phyloP scores from a whole-genome alignment of 2,113 vertebrate species.

The Addax nasomaculatus region DNA sequence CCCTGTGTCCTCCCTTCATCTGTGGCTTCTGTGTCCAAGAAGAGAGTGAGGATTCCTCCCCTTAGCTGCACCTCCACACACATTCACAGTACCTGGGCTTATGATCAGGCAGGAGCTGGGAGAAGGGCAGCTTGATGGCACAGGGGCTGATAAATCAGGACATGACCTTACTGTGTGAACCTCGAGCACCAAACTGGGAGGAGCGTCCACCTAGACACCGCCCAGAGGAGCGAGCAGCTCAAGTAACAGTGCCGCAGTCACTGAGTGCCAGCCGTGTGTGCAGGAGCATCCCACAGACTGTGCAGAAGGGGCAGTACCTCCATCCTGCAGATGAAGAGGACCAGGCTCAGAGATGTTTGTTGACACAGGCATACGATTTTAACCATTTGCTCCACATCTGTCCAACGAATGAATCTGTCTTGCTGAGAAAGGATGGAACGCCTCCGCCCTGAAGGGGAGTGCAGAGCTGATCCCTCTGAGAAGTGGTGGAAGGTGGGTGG shows the following conservation, averaged over 20 bases:
- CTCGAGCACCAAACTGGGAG: background rate
- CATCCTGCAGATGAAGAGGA: no score
- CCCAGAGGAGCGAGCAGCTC: background rate
- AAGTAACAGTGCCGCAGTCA: rapidly evolving
- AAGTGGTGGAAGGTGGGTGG: background rate
- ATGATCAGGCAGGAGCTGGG: background rate
- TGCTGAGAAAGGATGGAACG: background rate
- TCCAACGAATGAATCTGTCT: background rate
- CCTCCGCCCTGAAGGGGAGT: background rate
- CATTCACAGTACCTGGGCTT: background rate
- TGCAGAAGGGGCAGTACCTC: background rate
- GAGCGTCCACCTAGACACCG: background rate
- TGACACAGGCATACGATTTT: background rate
- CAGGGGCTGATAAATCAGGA: background rate
- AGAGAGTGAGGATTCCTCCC: background rate
- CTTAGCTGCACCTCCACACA: background rate
- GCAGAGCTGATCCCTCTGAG: background rate
- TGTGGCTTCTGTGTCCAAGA: background rate
- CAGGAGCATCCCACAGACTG: background rate
- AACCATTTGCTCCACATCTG: background rate
- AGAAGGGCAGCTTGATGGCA: background rate
- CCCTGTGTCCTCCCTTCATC: background rate
- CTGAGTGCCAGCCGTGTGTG: rapidly evolving
- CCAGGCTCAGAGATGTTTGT: background rate
- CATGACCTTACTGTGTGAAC: background rate